A percentile compares a stretch with the other conserved stretches of the same genome.
Conservation (phyloP, 2,113 vertebrate genomes). For the Chionodraco myersi region DNA sequence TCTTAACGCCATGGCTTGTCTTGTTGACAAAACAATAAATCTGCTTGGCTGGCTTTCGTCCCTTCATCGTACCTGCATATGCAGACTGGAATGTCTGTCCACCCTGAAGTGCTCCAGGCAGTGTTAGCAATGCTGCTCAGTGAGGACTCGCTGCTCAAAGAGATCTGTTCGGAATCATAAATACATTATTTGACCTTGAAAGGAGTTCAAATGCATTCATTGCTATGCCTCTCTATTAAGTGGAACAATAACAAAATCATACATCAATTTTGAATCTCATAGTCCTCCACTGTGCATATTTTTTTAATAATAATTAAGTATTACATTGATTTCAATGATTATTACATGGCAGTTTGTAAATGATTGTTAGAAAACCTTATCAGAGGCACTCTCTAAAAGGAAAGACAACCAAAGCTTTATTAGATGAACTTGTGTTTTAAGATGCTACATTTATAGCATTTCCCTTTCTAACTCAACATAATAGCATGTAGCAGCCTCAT, state of each 20-base stretch:
- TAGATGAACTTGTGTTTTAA: not conserved
- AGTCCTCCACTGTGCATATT: too few relatives aligned
- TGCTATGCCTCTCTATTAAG: not conserved
- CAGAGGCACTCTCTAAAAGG: not conserved
- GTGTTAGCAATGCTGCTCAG: slow-evolving; percentile 18
- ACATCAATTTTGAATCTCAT: not conserved
- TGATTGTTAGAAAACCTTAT: not conserved
- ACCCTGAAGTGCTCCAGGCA: not conserved
- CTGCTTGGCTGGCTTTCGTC: not conserved
- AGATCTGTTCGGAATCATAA: not conserved
- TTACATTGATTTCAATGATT: not conserved
- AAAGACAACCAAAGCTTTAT: not conserved
- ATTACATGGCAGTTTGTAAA: not conserved
- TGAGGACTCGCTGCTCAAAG: not conserved
- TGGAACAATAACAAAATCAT: not conserved
- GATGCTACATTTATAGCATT: not conserved
- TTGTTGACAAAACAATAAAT: not conserved
- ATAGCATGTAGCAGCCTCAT: not conserved
- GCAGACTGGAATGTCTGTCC: slow-evolving; percentile 5
- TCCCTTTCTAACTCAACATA: not conserved
- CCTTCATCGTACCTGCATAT: slow-evolving; percentile 17
- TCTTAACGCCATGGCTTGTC: not conserved
- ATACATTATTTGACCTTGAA: not conserved
- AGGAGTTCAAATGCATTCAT: not conserved
- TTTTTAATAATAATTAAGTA: not conserved